phyloP scores from a whole-genome alignment of 2,113 vertebrate species.

The Phainopepla nitens region DNA sequence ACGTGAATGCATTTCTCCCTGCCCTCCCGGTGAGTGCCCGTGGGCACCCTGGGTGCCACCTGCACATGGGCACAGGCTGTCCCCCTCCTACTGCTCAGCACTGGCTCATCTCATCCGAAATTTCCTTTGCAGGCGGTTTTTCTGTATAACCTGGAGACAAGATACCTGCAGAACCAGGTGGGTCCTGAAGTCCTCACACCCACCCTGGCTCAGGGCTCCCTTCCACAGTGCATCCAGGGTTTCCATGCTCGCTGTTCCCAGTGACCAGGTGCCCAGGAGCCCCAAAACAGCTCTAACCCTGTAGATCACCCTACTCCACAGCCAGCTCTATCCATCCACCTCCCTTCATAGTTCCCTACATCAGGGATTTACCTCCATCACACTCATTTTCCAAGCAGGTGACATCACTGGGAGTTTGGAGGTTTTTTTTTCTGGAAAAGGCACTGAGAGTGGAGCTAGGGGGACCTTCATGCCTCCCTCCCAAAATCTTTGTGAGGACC shows the following conservation, averaged over 20 bases:
- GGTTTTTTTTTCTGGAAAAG: neutral
- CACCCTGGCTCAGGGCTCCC: neutral
- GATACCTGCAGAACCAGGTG: conserved; percentile 89
- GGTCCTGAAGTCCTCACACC: neutral
- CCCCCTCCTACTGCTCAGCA: neutral
- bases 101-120: neutral
- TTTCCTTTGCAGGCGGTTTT: conserved; percentile 76
- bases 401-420: neutral
- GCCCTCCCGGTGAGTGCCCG: conserved; percentile 83
- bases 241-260: neutral
- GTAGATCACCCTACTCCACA: neutral
- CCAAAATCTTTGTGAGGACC: accelerated
- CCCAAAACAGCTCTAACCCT: neutral
- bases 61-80: accelerated
- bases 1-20: conserved; percentile 76
- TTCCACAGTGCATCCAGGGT: accelerated
- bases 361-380: neutral
- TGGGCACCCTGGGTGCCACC: neutral
- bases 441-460: accelerated
- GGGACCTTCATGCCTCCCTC: neutral
- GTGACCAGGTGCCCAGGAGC: accelerated
- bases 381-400: neutral
- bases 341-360: neutral
- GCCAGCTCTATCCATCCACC: neutral
- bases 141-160: conserved; percentile 76